Conservation (phyloP, 2,888 invertebrate genomes). For the Incurvaria masculella region DNA sequence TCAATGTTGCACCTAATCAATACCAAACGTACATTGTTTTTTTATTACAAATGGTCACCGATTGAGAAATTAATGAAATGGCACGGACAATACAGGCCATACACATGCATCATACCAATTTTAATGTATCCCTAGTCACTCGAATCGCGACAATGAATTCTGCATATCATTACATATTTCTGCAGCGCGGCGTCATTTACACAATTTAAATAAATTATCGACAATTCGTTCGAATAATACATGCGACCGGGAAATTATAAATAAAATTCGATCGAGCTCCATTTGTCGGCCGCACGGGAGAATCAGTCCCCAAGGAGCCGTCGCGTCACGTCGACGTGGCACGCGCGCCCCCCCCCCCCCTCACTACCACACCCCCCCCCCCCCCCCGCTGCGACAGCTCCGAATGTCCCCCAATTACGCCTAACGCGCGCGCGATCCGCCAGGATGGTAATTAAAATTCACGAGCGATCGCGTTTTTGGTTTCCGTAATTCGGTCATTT, state of each 20-base stretch:
- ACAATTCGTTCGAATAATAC: background rate
- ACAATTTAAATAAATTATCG: background rate
- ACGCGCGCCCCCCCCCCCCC: background rate
- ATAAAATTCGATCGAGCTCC: constrained; percentile 27
- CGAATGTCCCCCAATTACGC: constrained; percentile 54
- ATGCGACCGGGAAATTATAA: constrained; percentile 4
- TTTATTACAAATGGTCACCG: too few species aligned
- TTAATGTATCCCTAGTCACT: too few species aligned
- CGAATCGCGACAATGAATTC: too few species aligned
- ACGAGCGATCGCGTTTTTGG: constrained; percentile 48
- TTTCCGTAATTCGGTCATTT: too few species aligned
- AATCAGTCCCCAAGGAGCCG: constrained; percentile 16
- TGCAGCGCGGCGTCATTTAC: background rate
- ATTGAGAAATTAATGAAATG: too few species aligned
- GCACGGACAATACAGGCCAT: too few species aligned
- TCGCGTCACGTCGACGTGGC: background rate
- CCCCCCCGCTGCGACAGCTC: constrained; percentile 45
- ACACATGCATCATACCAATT: too few species aligned
- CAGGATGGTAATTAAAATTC: constrained; percentile 51
- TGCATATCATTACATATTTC: background rate
- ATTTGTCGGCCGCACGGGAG: constrained; percentile 53
- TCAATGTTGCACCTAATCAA: too few species aligned
- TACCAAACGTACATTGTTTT: too few species aligned
- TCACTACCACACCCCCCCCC: background rate
- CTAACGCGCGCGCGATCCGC: constrained; percentile 50